A percentile compares a stretch with the other conserved stretches of the same genome.
phyloP scores from a whole-genome alignment of 2,888 invertebrate genomes.

The Toxonevra muliebris region DNA sequence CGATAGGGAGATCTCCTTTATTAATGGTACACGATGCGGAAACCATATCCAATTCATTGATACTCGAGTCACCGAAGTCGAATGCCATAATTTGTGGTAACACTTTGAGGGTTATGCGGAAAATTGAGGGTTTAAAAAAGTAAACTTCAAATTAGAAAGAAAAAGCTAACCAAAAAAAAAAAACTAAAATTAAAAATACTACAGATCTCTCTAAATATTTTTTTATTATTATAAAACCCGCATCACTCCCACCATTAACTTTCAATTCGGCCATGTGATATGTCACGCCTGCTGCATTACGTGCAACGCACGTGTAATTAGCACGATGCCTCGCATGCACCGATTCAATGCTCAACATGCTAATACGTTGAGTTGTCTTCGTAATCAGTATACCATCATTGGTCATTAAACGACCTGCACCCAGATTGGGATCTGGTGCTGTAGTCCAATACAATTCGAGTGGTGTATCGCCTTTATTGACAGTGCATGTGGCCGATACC shows the following conservation, averaged over 20 bases:
- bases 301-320: slow-evolving; percentile 78
- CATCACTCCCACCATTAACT: slow-evolving; percentile 72
- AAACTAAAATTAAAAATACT: slow-evolving; percentile 13
- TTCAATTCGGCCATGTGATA: slow-evolving; percentile 75
- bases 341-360: slow-evolving; percentile 75
- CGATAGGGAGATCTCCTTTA: slow-evolving; percentile 81
- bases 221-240: too few relatives aligned
- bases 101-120: slow-evolving; percentile 64
- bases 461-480: slow-evolving; percentile 82
- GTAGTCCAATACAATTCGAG: slow-evolving; percentile 76
- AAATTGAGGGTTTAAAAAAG: background rate
- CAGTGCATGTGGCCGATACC: slow-evolving; percentile 76
- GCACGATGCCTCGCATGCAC: slow-evolving; percentile 77
- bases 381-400: slow-evolving; percentile 71
- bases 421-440: slow-evolving; percentile 67
- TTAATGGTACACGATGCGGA: slow-evolving; percentile 76
- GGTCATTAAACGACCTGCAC: slow-evolving; percentile 66
- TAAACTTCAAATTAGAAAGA: slow-evolving; percentile 21
- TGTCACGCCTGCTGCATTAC: slow-evolving; percentile 74
- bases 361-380: slow-evolving; percentile 72
- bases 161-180: slow-evolving; percentile 14
- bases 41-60: slow-evolving; percentile 76
- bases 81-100: slow-evolving; percentile 78
- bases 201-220: too few relatives aligned
- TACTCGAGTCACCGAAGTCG: slow-evolving; percentile 74